Evolutionary conservation across 1,140 invertebrate species (phyloP).

Genomic region (Idris sp.): DNA sequence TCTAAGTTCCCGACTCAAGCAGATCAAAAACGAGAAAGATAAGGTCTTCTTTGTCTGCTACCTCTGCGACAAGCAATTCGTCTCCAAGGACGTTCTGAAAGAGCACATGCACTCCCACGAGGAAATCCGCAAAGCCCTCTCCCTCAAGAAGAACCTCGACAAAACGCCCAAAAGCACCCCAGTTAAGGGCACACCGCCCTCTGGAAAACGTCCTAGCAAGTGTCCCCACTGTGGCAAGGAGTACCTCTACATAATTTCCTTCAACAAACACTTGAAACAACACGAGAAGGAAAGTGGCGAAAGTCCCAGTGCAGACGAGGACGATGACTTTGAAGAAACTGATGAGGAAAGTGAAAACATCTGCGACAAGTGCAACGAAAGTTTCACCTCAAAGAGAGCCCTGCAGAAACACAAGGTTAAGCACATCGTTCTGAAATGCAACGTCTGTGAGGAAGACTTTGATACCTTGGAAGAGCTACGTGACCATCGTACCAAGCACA

Average conservation of each 20-base stretch:
- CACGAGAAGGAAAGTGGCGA: slow-evolving; percentile 71
- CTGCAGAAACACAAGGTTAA: slow-evolving; percentile 62
- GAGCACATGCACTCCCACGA: slow-evolving; percentile 77
- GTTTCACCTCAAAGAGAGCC: slow-evolving; percentile 61
- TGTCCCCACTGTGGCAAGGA: slow-evolving; percentile 77
- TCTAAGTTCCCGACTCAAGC: slow-evolving; percentile 72
- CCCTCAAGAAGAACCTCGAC: slow-evolving; percentile 66
- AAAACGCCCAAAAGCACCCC: slow-evolving; percentile 58
- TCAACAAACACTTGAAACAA: slow-evolving; percentile 75
- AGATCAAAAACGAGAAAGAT: slow-evolving; percentile 67
- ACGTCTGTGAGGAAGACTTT: slow-evolving; percentile 68
- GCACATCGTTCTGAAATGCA: slow-evolving; percentile 66
- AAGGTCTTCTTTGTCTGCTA: slow-evolving; percentile 75
- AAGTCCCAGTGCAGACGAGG: no score
- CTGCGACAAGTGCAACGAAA: slow-evolving; percentile 66
- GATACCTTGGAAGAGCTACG: slow-evolving; percentile 67
- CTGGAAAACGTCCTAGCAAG: slow-evolving; percentile 74
- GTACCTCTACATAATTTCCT: slow-evolving; percentile 76
- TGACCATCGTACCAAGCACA: slow-evolving; percentile 70
- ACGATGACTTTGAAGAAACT: background rate
- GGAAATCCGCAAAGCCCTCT: slow-evolving; percentile 70
- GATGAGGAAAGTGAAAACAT: slow-evolving; percentile 2
- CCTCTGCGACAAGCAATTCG: slow-evolving; percentile 74
- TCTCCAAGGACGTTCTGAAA: slow-evolving; percentile 73
- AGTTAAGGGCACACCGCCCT: slow-evolving; percentile 66